Conservation (phyloP, 2,888 invertebrate species). For the Phorcus lineatus region DNA sequence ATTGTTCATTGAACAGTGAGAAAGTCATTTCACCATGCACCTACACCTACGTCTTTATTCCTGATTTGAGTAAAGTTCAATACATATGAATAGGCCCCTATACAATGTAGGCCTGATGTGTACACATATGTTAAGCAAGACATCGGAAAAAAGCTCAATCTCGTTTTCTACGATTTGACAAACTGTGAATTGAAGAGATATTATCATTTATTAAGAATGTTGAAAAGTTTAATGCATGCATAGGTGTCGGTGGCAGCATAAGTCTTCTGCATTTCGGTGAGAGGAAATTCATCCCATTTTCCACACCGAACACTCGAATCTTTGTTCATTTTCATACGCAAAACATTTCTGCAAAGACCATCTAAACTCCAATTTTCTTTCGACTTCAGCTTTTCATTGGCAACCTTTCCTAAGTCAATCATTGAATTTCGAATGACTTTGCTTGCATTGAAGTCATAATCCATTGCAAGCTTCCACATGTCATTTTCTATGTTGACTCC, state of each 20-base stretch:
- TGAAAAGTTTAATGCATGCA: conserved; percentile 36
- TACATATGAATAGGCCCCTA: too few species aligned
- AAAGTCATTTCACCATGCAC: too few species aligned
- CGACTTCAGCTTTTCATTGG: conserved; percentile 58
- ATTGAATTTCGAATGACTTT: conserved; percentile 46
- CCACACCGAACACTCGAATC: conserved; percentile 53
- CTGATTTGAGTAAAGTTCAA: too few species aligned
- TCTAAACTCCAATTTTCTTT: conserved; percentile 65
- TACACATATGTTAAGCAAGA: too few species aligned
- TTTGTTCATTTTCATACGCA: conserved; percentile 55
- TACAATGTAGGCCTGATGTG: too few species aligned
- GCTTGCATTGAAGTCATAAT: conserved; percentile 57
- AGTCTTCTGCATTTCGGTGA: conserved; percentile 54
- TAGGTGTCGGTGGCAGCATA: conserved; percentile 67
- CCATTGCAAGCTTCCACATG: conserved; percentile 65
- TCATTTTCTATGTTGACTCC: conserved; percentile 64
- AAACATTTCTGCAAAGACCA: conserved; percentile 59
- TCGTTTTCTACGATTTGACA: too few species aligned
- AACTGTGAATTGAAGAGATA: too few species aligned
- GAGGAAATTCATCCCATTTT: conserved; percentile 61
- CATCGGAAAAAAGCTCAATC: too few species aligned
- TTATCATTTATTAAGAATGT: background rate
- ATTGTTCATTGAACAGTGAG: too few species aligned
- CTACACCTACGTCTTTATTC: too few species aligned
- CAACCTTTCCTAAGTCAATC: conserved; percentile 55